Base-by-base conservation (phyloP, 2,797 vertebrate species). In the Semotilus atromaculatus region DNA sequence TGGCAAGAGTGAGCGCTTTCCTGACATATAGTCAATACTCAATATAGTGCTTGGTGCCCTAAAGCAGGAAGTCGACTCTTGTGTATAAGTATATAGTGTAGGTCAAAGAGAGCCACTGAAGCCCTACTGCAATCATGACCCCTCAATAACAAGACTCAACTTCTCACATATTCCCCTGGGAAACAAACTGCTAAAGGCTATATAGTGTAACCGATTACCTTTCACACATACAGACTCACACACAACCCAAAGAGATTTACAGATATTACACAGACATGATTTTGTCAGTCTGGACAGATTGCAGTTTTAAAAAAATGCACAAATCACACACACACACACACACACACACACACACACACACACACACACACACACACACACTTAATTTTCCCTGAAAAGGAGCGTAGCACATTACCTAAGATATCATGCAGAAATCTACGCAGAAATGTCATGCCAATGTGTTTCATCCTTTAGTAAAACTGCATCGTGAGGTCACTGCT, bases 1-100 rank as follows among this genome's bases (percentile, higher is more conserved):
- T 84, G 88, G 92, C 91, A 90, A 89, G 88, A 89, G 91, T 93
- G 91, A 93, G 94, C 94, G 94, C 93, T 93, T 94, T 93, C 91
- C 94, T 95, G 95, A 96, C 94, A 94, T 89, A 93, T 93, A 95
- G 94, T 96, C 94, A 94, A 95, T 95, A 95, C 94, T 95, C 94
- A 95, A 95, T 95, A 95, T 95, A 95, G 94, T 93, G 93, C 93
- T 93, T 87, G 92, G 93, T 92, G 93, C 93, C 93, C 94, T 13
- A 89, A 93, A 93, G 95, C 92, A 90, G 91, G 90, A 87, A 89
- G 93, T 92, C 93, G 92, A 92, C 93, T 93, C 92, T 94, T 92
- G 94, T 94, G 94, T 94, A 93, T 93, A 94, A 92, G 91, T 85
- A 85, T 85, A 85, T 80, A 85, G 83, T 73, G 93, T 94, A 91